Evolutionary conservation across 2,888 invertebrate species (phyloP).

Genomic region (Ectropis crepuscularia): DNA sequence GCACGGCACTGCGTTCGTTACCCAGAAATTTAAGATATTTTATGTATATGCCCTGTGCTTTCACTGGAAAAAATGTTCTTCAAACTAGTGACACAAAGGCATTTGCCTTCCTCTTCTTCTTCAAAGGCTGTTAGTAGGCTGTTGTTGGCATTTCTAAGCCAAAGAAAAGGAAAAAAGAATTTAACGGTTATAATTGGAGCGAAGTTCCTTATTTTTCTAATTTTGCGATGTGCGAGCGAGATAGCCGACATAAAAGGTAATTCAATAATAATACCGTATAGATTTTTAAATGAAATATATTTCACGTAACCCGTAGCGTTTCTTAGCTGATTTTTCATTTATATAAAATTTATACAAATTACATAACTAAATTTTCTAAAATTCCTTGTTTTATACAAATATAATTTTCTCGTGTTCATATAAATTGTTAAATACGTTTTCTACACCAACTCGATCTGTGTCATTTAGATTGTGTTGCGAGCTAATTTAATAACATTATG

Average conservation of each 20-base stretch:
- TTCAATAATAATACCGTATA: conserved; percentile 52
- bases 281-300: conserved; percentile 80
- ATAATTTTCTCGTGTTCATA: conserved; percentile 45
- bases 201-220: too few species aligned
- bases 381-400: conserved; percentile 50
- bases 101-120: too few species aligned
- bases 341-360: conserved; percentile 54
- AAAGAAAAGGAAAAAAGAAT: too few species aligned
- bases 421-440: conserved; percentile 43
- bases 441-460: background rate
- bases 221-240: too few species aligned
- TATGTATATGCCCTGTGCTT: too few species aligned
- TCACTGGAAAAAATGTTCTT: too few species aligned
- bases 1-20: too few species aligned
- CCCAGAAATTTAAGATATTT: too few species aligned
- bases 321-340: conserved; percentile 81
- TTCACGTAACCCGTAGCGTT: conserved; percentile 84
- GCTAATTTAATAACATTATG: background rate
- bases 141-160: too few species aligned
- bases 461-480: background rate
- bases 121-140: too few species aligned
- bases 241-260: background rate
- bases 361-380: conserved; percentile 49
- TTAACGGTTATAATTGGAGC: too few species aligned
- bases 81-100: too few species aligned